These are phyloP conservation scores for Alligator sinensis DNA, from an alignment of 2,113 vertebrate species.

Conservation along the genomic window DNA sequence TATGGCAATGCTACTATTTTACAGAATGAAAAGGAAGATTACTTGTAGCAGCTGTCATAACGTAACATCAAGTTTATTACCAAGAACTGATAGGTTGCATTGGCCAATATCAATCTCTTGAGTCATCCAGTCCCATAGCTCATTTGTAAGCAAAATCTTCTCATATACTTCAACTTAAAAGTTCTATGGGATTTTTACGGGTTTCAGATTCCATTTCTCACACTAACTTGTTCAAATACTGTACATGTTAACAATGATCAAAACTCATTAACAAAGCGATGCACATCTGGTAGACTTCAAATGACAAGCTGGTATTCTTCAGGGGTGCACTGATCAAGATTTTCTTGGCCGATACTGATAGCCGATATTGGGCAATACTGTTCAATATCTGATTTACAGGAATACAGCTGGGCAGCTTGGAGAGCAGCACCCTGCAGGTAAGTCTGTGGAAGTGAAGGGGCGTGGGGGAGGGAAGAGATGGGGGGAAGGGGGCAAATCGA, in stretches of 20 bases:
- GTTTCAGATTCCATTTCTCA: background rate
- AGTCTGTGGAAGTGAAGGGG: too few species aligned
- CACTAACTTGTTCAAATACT: slow-evolving; percentile 31
- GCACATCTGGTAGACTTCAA: too few species aligned
- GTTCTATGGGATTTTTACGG: background rate
- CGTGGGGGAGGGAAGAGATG: too few species aligned
- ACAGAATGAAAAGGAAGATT: background rate
- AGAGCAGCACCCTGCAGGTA: too few species aligned
- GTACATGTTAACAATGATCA: slow-evolving; percentile 37
- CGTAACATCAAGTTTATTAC: background rate
- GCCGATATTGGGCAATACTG: too few species aligned
- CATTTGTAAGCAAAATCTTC: background rate
- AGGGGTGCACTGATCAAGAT: too few species aligned
- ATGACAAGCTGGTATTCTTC: too few species aligned
- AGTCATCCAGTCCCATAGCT: background rate
- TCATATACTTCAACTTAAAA: slow-evolving; percentile 8
- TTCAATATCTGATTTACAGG: too few species aligned
- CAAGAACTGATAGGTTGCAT: background rate
- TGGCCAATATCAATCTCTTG: background rate
- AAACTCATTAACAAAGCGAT: slow-evolving; percentile 21
- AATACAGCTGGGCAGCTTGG: too few species aligned
- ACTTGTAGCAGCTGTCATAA: background rate
- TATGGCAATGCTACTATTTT: background rate
- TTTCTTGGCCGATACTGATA: too few species aligned
- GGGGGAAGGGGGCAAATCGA: too few species aligned